Evolutionary conservation across 30 jellyfish, hydroid and myxozoan genomes (phyloP).

Genomic region (Aurelia sp.): DNA sequence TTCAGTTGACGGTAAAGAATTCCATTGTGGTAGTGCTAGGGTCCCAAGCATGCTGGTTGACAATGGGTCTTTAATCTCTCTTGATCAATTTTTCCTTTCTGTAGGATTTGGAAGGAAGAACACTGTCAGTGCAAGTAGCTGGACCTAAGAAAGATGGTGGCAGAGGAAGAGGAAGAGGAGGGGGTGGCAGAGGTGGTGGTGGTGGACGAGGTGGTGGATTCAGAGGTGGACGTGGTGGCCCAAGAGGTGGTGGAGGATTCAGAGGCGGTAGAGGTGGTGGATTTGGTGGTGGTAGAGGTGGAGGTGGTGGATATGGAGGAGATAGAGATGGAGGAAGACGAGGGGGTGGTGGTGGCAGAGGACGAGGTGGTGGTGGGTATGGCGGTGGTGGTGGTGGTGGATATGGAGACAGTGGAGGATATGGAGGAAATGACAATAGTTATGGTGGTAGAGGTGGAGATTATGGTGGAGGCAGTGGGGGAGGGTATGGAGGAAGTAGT

Average conservation of each 20-base stretch:
- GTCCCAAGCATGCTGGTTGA: no score
- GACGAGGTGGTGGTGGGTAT: constrained; percentile 49
- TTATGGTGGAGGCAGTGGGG: constrained; percentile 4
- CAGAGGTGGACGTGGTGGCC: constrained; percentile 72
- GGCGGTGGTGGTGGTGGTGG: constrained; percentile 33
- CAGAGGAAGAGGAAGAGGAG: constrained; percentile 75
- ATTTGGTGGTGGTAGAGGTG: constrained; percentile 10
- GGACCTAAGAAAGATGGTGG: constrained; percentile 81
- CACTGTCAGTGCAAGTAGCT: constrained; percentile 62
- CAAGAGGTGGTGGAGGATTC: constrained; percentile 64
- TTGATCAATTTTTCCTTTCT: not conserved
- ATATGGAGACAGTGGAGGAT: not conserved
- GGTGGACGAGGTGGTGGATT: constrained; percentile 77
- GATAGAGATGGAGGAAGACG: constrained; percentile 62
- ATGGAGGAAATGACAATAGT: constrained; percentile 5
- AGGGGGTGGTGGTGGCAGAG: constrained; percentile 60
- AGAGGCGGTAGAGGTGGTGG: constrained; percentile 41
- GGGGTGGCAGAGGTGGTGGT: constrained; percentile 69
- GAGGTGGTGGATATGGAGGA: constrained; percentile 48
- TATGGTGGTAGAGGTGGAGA: constrained; percentile 2
- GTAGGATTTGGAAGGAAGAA: constrained; percentile 54
- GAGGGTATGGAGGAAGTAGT: constrained; percentile 15
- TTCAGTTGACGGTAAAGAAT: no score
- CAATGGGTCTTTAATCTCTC: no score
- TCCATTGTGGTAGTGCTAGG: no score